Percentiles rank a stretch among this genome's conserved stretches.
phyloP scores from a whole-genome alignment of 2,888 invertebrate species.

The Eulithis testata region DNA sequence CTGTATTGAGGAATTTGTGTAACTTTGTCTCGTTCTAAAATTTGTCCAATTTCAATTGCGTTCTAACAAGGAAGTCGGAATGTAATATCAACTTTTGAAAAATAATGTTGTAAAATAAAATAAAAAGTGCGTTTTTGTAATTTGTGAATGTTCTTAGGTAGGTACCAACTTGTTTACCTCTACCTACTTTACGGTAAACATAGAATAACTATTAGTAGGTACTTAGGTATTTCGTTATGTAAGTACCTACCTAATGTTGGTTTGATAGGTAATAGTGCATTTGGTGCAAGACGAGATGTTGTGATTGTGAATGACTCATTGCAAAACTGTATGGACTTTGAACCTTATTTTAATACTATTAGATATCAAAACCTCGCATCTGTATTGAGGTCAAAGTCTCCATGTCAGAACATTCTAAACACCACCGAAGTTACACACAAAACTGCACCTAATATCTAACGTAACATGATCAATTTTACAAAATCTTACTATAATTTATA shows the following conservation, averaged over 20 bases:
- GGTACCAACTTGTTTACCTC: too few species aligned
- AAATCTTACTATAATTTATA: neutral
- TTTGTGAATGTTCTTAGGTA: too few species aligned
- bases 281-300: neutral
- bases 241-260: too few species aligned
- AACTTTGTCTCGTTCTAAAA: neutral
- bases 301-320: conserved; percentile 1
- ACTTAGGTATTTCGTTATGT: too few species aligned
- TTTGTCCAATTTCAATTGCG: too few species aligned
- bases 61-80: too few species aligned
- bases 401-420: neutral
- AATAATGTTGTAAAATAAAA: too few species aligned
- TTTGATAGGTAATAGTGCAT: too few species aligned
- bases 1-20: neutral
- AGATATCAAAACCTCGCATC: neutral
- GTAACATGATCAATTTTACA: neutral
- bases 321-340: neutral
- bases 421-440: neutral
- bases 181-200: too few species aligned
- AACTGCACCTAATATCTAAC: neutral
- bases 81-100: neutral
- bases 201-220: too few species aligned
- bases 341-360: neutral
- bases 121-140: too few species aligned
- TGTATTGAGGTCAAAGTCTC: neutral